Base-by-base conservation (phyloP, 2,888 invertebrate genomes). In the Campoplex nolae region DNA sequence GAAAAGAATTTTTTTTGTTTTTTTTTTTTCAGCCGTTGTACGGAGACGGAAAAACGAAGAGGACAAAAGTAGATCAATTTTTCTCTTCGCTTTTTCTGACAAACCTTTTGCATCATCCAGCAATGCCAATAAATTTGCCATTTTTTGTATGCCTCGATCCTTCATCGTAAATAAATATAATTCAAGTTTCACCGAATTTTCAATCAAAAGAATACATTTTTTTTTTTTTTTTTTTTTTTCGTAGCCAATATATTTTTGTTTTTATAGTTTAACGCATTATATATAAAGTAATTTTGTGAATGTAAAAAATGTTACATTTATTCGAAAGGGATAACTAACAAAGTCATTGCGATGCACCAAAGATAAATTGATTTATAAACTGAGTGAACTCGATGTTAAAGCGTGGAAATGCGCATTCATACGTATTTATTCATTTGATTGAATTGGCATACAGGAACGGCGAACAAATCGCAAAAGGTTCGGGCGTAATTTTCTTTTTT, bases 61-160 rank as follows among this genome's bases (percentile, higher is more conserved):
- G 82, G 82, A 79, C 54, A 32, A 68, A 75, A 68, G 79, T 70
- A 79, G 75, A 87, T 84, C 75, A 84, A 84, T 87, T 84, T 79
- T 76, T 42, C 32, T 48, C 42, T 70, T 58, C 35, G 4, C 32
- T 74, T 42, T 80, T 71, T 74, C 28, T 67, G 67, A 35, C 35
- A 56, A 35, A 11, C 70, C 71, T 42, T 78, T 42, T 65, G 51
- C 18, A 51, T 65, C 73, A n/a, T 56, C 56, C 18, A 62, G n/a
- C 8, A 38, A 84, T 81, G 65, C 38, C 76, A 68, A 83, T 84
- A 58, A 84, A 84, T 75, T 65, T 35, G 28, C 56, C 9, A 38
- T 56, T 56, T 38, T 56, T 56, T 56, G 13, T 23, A 18, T 73
- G 6, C 58, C 2, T n/a, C 0, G 11, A 13, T 23, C 28, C 11